Base-by-base conservation (phyloP, 2,888 invertebrate genomes). In the Agapostemon virescens region DNA sequence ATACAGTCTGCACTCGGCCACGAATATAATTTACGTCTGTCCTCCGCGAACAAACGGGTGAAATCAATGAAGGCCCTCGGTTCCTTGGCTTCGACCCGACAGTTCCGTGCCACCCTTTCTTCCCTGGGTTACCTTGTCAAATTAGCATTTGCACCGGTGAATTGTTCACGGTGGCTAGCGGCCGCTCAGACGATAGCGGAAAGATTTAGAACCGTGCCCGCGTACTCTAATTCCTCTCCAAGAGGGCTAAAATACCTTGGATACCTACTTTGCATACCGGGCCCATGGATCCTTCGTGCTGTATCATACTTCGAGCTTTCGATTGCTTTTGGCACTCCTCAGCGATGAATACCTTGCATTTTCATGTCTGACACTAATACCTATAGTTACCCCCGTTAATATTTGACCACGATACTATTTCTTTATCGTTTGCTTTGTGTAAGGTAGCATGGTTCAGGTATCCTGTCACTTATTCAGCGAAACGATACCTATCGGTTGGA, bases 21-120 rank as follows among this genome's bases (percentile, higher is more conserved):
- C 77, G 84, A 76, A 79, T 79, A 85, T 84, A 84, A 84, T 84
- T 84, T 84, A 84, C 84, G 79, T 84, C 81, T 75, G 84, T 84
- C 79, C 77, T 64, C 84, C 67, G 64, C 55, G 75, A 73, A 72
- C 74, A 84, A 82, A 82, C 81, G 77, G 79, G 82, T 52, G 79
- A 79, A 84, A 84, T 82, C 84, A 84, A 84, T 84, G 84, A 79
- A 84, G 68, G 75, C 67, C 61, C 55, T 63, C 55, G 68, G 74
- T 71, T 81, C 75, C 75, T 80, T 80, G 63, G 40, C 36, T 49
- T 73, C 74, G 66, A 69, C 73, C 81, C 58, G 58, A 33, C 61
- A 49, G 61, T 20, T 66, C 45, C 42, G 55, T 67, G 9, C 69
- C 69, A 52, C 42, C 73, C 69, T 66, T 72, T 71, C 77, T 72